phyloP scores from a whole-genome alignment of 2,797 vertebrate species.

The Anabas testudineus region DNA sequence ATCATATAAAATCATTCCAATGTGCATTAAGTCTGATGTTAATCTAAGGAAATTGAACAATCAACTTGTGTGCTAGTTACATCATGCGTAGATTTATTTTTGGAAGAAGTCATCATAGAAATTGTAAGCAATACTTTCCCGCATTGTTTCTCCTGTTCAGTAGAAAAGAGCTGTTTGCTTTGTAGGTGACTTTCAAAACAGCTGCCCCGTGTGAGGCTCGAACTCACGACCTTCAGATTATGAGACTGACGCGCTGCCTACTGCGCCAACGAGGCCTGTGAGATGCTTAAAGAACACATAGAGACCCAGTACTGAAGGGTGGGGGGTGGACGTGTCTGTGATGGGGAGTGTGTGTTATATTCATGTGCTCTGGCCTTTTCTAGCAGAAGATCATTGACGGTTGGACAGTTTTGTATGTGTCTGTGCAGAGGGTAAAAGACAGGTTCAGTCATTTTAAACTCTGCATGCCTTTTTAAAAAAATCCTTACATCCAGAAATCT shows the following conservation, averaged over 20 bases:
- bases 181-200: slow-evolving; percentile 10
- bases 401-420: slow-evolving; percentile 1
- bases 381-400: slow-evolving; percentile 25
- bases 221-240: slow-evolving; percentile 75
- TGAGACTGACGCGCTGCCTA: slow-evolving; percentile 73
- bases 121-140: too few species aligned
- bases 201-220: slow-evolving; percentile 72
- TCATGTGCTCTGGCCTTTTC: slow-evolving; percentile 20
- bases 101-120: too few species aligned
- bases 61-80: neutral
- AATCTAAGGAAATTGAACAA: neutral
- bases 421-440: slow-evolving; percentile 21
- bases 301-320: neutral
- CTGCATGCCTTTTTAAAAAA: neutral
- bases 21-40: neutral
- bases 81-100: neutral
- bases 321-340: neutral
- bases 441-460: slow-evolving; percentile 11
- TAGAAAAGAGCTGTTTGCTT: neutral
- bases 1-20: neutral
- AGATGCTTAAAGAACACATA: neutral
- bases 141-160: neutral
- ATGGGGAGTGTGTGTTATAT: neutral
- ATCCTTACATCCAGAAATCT: neutral
- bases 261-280: slow-evolving; percentile 64